These are phyloP conservation scores for Sceloporus undulatus DNA, from an alignment of 2,113 vertebrate genomes.

Conservation along the genomic window DNA sequence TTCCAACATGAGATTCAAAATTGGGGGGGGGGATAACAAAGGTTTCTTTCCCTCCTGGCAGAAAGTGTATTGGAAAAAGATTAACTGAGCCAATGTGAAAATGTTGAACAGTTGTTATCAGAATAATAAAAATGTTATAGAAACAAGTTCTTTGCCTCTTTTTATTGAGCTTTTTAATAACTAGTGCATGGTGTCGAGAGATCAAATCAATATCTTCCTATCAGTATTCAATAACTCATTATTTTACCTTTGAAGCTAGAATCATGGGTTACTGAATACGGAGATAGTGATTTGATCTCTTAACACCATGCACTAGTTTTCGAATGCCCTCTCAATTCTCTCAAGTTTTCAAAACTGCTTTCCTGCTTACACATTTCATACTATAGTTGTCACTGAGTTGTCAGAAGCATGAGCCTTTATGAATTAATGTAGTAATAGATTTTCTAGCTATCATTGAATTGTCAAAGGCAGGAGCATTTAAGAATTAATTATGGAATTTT, in stretches of 20 bases:
- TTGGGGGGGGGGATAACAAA: constrained; percentile 16
- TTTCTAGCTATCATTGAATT: too few species aligned
- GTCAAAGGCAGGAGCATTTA: not conserved
- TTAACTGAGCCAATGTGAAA: constrained; percentile 61
- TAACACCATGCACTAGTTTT: too few species aligned
- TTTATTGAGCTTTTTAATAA: constrained; percentile 41
- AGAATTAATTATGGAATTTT: not conserved
- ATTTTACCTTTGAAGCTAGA: not conserved
- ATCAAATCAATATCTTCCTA: not conserved
- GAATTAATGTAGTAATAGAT: too few species aligned
- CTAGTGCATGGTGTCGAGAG: constrained; percentile 23
- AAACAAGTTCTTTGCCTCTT: constrained; percentile 48
- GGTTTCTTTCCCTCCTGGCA: constrained; percentile 48
- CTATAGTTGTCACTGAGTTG: constrained; percentile 5
- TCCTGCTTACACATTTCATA: constrained; percentile 27
- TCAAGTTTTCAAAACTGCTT: constrained; percentile 1
- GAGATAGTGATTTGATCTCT: too few species aligned
- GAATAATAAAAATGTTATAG: constrained; percentile 67
- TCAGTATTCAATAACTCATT: not conserved
- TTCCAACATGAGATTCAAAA: constrained; percentile 56
- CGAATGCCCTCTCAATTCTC: not conserved
- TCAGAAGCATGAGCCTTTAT: too few species aligned
- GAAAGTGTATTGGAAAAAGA: constrained; percentile 61
- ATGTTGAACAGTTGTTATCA: constrained; percentile 69
- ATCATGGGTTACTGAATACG: too few species aligned